Evolutionary conservation across 2,113 vertebrate genomes (phyloP).

Genomic region (Dipodomys ordii): DNA sequence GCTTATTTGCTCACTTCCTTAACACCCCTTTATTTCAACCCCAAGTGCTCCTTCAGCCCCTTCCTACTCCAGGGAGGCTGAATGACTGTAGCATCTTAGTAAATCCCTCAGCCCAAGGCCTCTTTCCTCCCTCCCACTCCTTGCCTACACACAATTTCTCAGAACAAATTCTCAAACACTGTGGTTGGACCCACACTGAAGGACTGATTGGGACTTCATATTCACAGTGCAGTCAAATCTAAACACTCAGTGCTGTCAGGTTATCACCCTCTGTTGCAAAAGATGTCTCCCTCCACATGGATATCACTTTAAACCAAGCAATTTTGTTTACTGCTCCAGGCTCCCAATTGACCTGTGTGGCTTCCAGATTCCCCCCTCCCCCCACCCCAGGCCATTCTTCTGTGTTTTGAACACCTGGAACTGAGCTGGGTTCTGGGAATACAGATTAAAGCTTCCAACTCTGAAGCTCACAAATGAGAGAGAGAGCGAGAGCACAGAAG

Average conservation of each 20-base stretch:
- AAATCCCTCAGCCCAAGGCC: background rate
- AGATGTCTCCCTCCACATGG: background rate
- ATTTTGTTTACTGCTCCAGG: background rate
- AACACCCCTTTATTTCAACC: background rate
- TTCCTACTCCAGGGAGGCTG: background rate
- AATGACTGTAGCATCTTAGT: background rate
- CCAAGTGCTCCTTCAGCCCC: background rate
- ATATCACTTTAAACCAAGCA: background rate
- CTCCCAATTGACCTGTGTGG: background rate
- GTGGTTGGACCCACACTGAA: background rate
- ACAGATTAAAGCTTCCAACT: conserved; percentile 15
- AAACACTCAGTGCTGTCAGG: background rate
- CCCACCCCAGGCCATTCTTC: background rate
- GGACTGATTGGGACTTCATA: background rate
- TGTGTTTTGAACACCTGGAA: conserved; percentile 20
- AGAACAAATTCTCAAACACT: background rate
- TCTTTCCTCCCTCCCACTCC: background rate
- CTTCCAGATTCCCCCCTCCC: background rate
- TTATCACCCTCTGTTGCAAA: background rate
- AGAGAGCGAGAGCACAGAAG: background rate
- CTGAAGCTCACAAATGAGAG: conserved; percentile 36
- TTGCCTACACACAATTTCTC: background rate
- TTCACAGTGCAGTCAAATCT: background rate
- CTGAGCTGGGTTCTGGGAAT: conserved; percentile 56
- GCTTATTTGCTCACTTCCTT: background rate